Base-by-base conservation (phyloP, 2,113 vertebrate species). In the Leptosomus discolor region DNA sequence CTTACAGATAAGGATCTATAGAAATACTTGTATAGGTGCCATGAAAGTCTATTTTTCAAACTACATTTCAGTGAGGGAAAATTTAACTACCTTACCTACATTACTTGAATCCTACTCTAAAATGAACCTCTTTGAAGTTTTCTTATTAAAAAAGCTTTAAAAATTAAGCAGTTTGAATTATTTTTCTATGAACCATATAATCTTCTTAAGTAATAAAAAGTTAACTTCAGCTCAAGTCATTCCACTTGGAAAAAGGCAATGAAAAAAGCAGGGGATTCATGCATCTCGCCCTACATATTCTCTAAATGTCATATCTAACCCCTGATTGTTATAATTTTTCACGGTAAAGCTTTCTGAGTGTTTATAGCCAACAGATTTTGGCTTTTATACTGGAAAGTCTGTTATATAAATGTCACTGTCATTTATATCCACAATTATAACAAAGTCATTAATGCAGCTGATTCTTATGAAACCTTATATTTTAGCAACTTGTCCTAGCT, bases 21-120 rank as follows among this genome's bases (percentile, higher is more conserved):
- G 90, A 97, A 95, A 97, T 96, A 97, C 75, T 97, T 97, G 94
- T 95, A 91, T 87, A 93, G 67, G 67, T 97, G 95, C 92, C 95
- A 96, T 89, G 87, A 67, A 93, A 43, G 92, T 94, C 77, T 91
- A 26, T 88, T 96, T 95, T 96, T 97, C 93, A 94, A 90, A 79
- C 77, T 95, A 45, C 87, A 67, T 90, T 95, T 95, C 74, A 67
- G 74, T 27, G 50, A 90, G 46, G 74, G 89, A 94, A 77, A 85
- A 93, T 83, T 95, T 95, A 94, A 94, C 93, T 83, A 92, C 81
- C 85, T 77, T 90, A 90, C 89, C 84, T 93, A 61, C 67, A 57
- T 88, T 92, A 79, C 70, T 88, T 9, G 13, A 97, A 91, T 95
- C 63, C 70, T 91, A 79, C 63, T 90, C 84, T 93, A 94, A 85